Evolutionary conservation across 2,113 vertebrate species (phyloP).

Genomic region (Colaptes auratus): DNA sequence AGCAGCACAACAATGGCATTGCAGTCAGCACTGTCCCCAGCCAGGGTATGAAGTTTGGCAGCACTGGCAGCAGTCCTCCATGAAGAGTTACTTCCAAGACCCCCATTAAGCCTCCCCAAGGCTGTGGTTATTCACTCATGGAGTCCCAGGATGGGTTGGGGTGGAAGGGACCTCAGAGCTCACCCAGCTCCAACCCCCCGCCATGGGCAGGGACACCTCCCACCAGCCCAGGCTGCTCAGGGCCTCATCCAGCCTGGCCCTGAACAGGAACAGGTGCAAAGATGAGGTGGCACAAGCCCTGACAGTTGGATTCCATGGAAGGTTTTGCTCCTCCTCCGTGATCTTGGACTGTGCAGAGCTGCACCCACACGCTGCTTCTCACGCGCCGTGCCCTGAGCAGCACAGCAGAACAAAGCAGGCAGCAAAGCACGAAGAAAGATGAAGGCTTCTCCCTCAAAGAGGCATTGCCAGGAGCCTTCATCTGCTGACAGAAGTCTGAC

Average conservation of each 20-base stretch:
- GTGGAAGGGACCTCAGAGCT: too few species aligned
- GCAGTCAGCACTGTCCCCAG: not conserved
- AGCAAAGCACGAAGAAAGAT: not conserved
- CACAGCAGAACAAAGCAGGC: not conserved
- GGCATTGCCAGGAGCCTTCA: not conserved
- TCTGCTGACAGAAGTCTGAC: not conserved
- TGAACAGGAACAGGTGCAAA: not conserved
- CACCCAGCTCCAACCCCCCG: too few species aligned
- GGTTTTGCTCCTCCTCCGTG: not conserved
- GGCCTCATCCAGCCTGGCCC: too few species aligned
- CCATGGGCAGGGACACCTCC: too few species aligned
- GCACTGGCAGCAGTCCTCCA: not conserved
- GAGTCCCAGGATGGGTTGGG: too few species aligned
- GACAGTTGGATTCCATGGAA: not conserved
- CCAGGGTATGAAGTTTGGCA: not conserved
- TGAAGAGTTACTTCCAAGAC: not conserved
- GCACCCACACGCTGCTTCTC: not conserved
- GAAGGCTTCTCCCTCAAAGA: not conserved
- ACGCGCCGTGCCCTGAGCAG: not conserved
- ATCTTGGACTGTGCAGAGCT: not conserved
- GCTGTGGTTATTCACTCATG: too few species aligned
- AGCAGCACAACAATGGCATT: not conserved
- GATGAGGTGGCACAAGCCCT: not conserved
- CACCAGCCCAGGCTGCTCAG: too few species aligned
- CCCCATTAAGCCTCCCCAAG: accelerated